Evolutionary conservation across 2,888 invertebrate species (phyloP), one percentile per base, ranked within the genome.

Genomic region (Patella depressa): DNA sequence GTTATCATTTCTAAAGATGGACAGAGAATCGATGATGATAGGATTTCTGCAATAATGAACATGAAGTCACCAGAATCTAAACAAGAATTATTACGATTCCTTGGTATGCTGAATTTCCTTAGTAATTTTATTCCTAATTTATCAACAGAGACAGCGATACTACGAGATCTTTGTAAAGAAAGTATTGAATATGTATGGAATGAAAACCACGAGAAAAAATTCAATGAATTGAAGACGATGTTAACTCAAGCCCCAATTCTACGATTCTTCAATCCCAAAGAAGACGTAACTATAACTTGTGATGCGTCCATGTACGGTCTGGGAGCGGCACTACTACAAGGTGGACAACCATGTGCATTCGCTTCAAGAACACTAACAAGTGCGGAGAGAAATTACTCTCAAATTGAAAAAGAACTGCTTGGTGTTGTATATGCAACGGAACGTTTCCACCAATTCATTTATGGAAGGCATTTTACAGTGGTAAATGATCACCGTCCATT

Each of bases 401-500:
- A 72, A 17, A 72, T 72, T 15, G 53, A 72, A 29, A 72, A 72
- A 15, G 72, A 72, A 72, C 53, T 72, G n/a, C 19, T 72, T 5
- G 34, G 53, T 5, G 19, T 72, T 53, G 72, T 72, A 53, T 72
- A 17, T 72, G 72, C 72, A n/a, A 53, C 53, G 15, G 53, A 72
- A 53, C 53, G 53, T 72, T 72, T 72, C 53, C 72, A 72, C 15
- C 72, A 72, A 53, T 72, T 53, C 14, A 53, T 72, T 19, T 72
- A 53, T 53, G 72, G 72, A 53, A n/a, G 15, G 14, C 34, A 72
- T 9, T 59, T 59, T 74, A 59, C n/a, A 15, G 65, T 74, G 19
- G 24, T 19, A 29, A 74, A 74, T 74, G 74, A 74, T 55, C 74
- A 74, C 45, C n/a, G 34, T 17, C 74, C 53, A 17, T 74, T 74